phyloP scores from a whole-genome alignment of 1,140 invertebrate species.

The Pseudobourletiella spinata region DNA sequence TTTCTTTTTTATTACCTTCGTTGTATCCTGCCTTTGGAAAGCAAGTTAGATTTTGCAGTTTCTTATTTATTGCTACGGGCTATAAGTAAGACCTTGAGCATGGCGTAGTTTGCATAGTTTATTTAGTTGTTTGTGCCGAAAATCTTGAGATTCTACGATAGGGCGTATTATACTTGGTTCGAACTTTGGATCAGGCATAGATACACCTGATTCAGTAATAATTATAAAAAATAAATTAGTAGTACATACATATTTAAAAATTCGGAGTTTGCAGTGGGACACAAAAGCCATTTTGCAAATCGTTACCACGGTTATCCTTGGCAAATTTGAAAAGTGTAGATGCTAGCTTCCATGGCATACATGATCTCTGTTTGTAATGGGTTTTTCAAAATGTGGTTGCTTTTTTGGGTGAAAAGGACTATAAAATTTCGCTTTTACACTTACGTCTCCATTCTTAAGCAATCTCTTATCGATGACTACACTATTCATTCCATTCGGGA shows the following conservation, averaged over 20 bases:
- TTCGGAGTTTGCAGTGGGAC: no score
- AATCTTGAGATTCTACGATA: background rate
- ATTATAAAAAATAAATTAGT: background rate
- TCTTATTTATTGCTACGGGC: background rate
- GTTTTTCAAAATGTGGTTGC: background rate
- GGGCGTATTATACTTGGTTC: background rate
- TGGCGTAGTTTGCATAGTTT: background rate
- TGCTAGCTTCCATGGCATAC: no score
- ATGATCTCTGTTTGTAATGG: background rate
- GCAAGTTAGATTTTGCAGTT: slow-evolving; percentile 35
- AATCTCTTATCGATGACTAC: background rate
- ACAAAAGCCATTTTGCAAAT: no score
- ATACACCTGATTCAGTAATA: background rate
- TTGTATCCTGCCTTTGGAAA: slow-evolving; percentile 52
- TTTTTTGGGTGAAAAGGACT: background rate
- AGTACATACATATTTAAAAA: background rate
- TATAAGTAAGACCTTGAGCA: background rate
- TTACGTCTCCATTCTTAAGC: background rate
- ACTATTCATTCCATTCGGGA: no score
- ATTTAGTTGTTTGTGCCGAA: background rate
- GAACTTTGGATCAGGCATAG: no score
- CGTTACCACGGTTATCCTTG: no score
- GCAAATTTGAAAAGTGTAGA: no score
- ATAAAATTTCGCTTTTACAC: background rate
- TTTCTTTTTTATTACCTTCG: slow-evolving; percentile 49